Conservation (phyloP, 30 jellyfish, hydroid and myxozoan species). For the Cassiopea andromeda region DNA sequence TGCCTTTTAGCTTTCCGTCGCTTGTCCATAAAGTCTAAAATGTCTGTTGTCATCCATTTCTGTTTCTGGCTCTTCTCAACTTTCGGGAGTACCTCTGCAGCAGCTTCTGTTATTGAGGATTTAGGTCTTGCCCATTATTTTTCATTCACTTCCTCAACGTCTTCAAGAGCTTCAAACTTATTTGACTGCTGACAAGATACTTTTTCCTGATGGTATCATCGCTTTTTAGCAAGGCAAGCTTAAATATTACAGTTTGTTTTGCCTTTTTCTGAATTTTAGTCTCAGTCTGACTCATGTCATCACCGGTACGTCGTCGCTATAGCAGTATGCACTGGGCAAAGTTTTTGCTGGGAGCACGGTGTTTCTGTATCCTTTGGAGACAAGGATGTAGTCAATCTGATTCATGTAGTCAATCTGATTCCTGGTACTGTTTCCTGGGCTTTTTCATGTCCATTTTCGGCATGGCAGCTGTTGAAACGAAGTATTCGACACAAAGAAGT, state of each 20-base stretch:
- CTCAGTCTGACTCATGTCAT: background rate
- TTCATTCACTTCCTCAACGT: background rate
- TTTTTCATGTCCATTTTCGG: constrained; percentile 21
- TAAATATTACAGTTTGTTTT: no score
- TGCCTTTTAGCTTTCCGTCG: background rate
- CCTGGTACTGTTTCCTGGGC: constrained; percentile 10
- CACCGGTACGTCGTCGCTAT: constrained; percentile 1
- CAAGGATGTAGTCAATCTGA: constrained; percentile 22
- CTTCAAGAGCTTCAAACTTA: background rate
- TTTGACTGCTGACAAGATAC: background rate
- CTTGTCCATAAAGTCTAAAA: constrained; percentile 4
- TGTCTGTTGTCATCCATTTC: constrained; percentile 17
- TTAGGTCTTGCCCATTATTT: background rate
- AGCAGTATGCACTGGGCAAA: constrained; percentile 19
- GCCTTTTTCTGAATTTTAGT: no score
- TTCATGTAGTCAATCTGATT: background rate
- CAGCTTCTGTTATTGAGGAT: background rate
- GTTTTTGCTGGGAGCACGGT: background rate
- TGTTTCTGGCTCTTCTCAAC: background rate
- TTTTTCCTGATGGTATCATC: no score
- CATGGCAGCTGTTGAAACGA: constrained; percentile 19
- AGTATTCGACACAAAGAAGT: background rate
- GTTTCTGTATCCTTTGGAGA: background rate
- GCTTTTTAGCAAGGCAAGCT: background rate
- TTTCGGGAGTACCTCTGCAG: background rate